These are phyloP conservation scores for Alligator mississippiensis DNA, from an alignment of 2,113 vertebrate species.

Conservation along the genomic window DNA sequence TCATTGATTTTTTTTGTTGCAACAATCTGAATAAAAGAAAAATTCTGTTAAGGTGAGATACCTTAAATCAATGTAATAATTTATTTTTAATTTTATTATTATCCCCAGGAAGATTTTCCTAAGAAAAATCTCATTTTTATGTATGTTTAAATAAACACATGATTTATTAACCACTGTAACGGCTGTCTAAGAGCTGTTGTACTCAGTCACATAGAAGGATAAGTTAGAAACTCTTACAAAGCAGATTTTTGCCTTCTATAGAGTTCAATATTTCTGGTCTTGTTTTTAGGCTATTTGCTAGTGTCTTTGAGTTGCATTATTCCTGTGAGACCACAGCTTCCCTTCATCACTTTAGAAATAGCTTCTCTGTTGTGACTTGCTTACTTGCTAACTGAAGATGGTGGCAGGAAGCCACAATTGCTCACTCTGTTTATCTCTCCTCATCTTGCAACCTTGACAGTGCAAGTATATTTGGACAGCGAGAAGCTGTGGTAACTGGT, in stretches of 20 bases:
- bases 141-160: fast-evolving
- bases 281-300: not conserved
- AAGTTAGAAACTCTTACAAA: not conserved
- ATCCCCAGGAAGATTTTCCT: not conserved
- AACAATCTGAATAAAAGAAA: not conserved
- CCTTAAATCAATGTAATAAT: not conserved
- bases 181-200: not conserved
- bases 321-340: constrained; percentile 39
- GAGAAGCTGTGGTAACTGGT: constrained; percentile 46
- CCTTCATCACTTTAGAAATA: not conserved
- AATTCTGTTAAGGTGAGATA: not conserved
- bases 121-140: not conserved
- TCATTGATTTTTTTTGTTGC: not conserved
- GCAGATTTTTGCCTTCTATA: not conserved
- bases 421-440: constrained; percentile 66
- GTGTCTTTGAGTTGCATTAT: not conserved
- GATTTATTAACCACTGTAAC: not conserved
- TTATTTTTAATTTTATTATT: not conserved
- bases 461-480: constrained; percentile 52
- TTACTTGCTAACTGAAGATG: constrained; percentile 49
- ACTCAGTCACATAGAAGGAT: not conserved
- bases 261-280: not conserved
- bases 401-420: constrained; percentile 72
- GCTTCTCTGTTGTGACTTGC: constrained; percentile 41
- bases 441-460: constrained; percentile 32